These are phyloP conservation scores for Yponomeuta sedellus DNA, from an alignment of 2,888 invertebrate species.

Conservation along the genomic window DNA sequence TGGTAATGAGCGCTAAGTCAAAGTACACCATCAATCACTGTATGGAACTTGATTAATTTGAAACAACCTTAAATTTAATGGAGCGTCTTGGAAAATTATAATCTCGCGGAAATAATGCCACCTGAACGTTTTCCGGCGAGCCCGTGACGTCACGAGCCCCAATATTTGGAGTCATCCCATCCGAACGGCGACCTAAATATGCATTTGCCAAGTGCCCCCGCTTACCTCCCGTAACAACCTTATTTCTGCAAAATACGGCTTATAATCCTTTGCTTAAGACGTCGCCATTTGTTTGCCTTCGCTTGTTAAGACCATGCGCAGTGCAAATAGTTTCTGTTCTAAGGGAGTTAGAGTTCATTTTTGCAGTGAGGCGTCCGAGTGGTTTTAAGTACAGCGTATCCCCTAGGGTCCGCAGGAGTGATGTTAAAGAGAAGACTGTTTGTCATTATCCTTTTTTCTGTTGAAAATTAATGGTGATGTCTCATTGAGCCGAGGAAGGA, in stretches of 20 bases:
- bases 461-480: constrained; percentile 15
- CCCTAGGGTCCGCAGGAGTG: background rate
- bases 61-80: background rate
- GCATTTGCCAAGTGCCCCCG: background rate
- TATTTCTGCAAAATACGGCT: background rate
- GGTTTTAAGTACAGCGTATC: constrained; percentile 8
- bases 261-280: background rate
- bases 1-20: background rate
- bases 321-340: background rate
- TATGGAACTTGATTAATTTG: background rate
- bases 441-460: constrained; percentile 15
- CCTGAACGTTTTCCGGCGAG: constrained; percentile 3
- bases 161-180: constrained; percentile 11
- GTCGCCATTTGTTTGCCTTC: background rate
- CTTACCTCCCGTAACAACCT: background rate
- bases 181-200: constrained; percentile 14
- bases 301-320: background rate
- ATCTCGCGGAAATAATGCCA: background rate
- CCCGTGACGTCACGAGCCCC: constrained; percentile 8
- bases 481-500: constrained; percentile 6
- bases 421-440: constrained; percentile 14
- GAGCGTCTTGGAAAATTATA: background rate
- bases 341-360: constrained; percentile 1
- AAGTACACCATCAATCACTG: background rate
- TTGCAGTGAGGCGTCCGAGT: background rate